Conservation (phyloP, 53 echinoderm and acorn worm species). For the Holothuria leucospilota region DNA sequence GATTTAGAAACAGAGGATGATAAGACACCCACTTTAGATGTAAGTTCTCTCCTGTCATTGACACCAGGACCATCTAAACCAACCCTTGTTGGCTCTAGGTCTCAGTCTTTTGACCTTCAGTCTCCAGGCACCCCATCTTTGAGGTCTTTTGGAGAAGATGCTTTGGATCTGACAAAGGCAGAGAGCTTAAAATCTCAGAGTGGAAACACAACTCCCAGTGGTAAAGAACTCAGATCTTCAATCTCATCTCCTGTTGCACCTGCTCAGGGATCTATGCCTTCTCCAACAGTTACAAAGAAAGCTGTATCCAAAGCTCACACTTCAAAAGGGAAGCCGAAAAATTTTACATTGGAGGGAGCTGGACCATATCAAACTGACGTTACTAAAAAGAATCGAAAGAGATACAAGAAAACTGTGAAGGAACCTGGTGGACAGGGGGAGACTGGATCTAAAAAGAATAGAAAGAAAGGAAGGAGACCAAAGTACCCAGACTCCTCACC, state of each 20-base stretch:
- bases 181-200: not conserved
- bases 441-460: constrained; percentile 60
- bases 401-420: constrained; percentile 60
- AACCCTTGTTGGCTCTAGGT: not conserved
- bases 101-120: not conserved
- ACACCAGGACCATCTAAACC: not conserved
- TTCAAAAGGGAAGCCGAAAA: constrained; percentile 93
- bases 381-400: constrained; percentile 63
- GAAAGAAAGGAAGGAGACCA: constrained; percentile 60
- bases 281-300: constrained; percentile 26
- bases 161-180: constrained; percentile 19
- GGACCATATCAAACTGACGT: constrained; percentile 64
- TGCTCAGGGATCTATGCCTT: constrained; percentile 13
- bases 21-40: not conserved
- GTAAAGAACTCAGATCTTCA: constrained; percentile 42
- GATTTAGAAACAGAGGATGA: constrained; percentile 32
- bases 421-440: constrained; percentile 67
- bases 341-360: constrained; percentile 74
- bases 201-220: not conserved
- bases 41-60: not conserved
- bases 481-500: constrained; percentile 85
- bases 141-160: constrained; percentile 7
- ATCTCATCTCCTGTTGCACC: not conserved
- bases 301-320: constrained; percentile 17
- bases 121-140: constrained; percentile 2